A percentile compares a stretch with the other conserved stretches of the same genome.
Conservation (phyloP, 2,113 vertebrate genomes). For the Indicator maculatus region DNA sequence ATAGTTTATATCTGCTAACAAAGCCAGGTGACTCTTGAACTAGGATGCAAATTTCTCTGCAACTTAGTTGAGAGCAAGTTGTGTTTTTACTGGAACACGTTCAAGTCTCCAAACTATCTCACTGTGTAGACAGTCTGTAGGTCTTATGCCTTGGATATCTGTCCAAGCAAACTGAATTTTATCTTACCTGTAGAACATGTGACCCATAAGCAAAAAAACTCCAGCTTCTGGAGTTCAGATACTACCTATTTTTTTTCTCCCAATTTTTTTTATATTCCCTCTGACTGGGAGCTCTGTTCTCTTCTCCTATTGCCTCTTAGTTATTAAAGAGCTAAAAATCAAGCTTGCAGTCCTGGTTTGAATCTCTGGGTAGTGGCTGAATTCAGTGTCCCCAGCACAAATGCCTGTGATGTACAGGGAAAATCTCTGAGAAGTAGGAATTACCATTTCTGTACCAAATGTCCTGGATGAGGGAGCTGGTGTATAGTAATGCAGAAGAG, state of each 20-base stretch:
- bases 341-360: not conserved
- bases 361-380: not conserved
- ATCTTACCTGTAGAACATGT: not conserved
- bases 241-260: not conserved
- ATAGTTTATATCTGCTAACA: not conserved
- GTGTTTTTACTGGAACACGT: not conserved
- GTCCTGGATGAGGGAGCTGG: not conserved
- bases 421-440: not conserved
- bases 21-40: not conserved
- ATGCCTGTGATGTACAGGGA: not conserved
- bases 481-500: not conserved
- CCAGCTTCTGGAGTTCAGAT: not conserved
- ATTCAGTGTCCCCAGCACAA: not conserved
- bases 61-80: not conserved
- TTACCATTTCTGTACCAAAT: not conserved
- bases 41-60: not conserved
- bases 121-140: not conserved
- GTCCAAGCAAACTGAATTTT: not conserved
- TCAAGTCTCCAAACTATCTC: not conserved
- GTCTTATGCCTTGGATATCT: not conserved
- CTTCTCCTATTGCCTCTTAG: not conserved
- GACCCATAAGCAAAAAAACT: not conserved
- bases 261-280: not conserved
- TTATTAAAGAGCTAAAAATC: not conserved
- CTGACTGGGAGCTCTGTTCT: not conserved